Conservation (phyloP, 2,113 vertebrate species). For the Centropus unirufus region DNA sequence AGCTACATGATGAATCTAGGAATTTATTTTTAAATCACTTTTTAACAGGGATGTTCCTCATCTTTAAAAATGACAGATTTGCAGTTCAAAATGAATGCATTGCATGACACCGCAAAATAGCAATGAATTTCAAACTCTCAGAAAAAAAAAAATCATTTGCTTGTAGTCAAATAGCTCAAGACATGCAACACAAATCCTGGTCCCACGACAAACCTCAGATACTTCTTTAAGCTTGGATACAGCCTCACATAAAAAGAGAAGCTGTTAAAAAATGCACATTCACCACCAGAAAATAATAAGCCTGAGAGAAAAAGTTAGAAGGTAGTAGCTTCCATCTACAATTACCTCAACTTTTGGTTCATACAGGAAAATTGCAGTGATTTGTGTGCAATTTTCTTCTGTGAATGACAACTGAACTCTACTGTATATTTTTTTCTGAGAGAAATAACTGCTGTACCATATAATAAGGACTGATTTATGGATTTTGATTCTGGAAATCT, state of each 20-base stretch:
- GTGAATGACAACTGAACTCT: background rate
- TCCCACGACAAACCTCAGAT: background rate
- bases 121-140: background rate
- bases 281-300: background rate
- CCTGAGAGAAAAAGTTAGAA: background rate
- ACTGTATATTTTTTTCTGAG: background rate
- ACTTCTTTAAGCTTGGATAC: background rate
- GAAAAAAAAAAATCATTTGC: background rate
- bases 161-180: background rate
- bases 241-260: fast-evolving
- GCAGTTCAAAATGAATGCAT: too few relatives aligned
- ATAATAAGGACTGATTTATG: background rate
- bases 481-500: background rate
- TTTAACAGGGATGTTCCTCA: background rate
- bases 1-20: background rate
- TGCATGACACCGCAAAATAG: too few relatives aligned
- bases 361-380: background rate
- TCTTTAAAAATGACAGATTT: too few relatives aligned
- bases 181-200: background rate
- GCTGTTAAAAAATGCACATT: background rate
- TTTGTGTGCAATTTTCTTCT: background rate
- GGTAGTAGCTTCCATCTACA: background rate
- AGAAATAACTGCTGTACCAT: background rate
- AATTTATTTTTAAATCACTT: background rate
- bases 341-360: background rate